Evolutionary conservation across 2,113 vertebrate species (phyloP).

Genomic region (Chinchilla lanigera): DNA sequence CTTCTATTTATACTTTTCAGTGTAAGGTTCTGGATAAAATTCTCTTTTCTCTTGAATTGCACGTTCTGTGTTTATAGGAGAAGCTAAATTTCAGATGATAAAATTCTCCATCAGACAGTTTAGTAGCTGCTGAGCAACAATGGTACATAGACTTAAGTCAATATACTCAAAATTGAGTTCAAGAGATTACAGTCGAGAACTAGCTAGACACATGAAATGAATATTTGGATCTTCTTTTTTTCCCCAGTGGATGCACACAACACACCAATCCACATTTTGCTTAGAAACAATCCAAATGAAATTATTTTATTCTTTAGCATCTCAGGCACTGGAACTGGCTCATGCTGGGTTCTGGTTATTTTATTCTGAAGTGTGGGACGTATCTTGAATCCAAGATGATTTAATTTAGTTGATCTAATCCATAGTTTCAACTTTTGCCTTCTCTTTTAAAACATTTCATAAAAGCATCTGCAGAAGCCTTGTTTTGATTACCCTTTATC

Average conservation of each 20-base stretch:
- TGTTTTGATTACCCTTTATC: slow-evolving; percentile 87
- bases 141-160: not conserved
- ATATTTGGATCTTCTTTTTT: slow-evolving; percentile 54
- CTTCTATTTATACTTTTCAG: not conserved
- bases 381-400: slow-evolving; percentile 77
- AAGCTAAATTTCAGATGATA: slow-evolving; percentile 36
- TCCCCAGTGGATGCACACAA: not conserved
- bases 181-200: not conserved
- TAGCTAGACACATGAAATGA: slow-evolving; percentile 27
- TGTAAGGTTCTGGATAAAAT: slow-evolving; percentile 43
- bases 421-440: slow-evolving; percentile 85
- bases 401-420: slow-evolving; percentile 81
- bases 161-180: not conserved
- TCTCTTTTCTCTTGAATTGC: slow-evolving; percentile 44
- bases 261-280: slow-evolving; percentile 22
- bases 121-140: not conserved
- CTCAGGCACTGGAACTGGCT: slow-evolving; percentile 51
- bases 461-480: slow-evolving; percentile 81
- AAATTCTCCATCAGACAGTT: slow-evolving; percentile 50
- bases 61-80: slow-evolving; percentile 33
- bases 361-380: slow-evolving; percentile 69
- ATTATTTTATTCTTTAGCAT: not conserved
- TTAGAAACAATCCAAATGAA: slow-evolving; percentile 59
- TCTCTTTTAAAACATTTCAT: slow-evolving; percentile 83
- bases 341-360: slow-evolving; percentile 75